Conservation (phyloP, 2,888 invertebrate species). For the Tinea semifulvella region DNA sequence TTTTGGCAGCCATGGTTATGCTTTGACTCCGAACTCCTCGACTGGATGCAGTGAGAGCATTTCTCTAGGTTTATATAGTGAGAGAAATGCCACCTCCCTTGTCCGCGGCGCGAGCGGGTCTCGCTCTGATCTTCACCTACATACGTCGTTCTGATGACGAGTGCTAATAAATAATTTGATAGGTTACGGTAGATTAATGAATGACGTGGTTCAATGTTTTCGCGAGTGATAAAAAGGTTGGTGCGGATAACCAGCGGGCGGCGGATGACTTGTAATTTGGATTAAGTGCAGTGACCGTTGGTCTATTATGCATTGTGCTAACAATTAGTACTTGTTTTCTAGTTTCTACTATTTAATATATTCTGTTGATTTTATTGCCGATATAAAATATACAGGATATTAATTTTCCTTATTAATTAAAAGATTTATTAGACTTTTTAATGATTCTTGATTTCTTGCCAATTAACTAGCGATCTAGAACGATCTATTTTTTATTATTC, state of each 20-base stretch:
- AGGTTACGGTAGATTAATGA: conserved; percentile 47
- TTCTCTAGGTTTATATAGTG: conserved; percentile 58
- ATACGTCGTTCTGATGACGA: conserved; percentile 31
- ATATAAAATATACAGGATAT: neutral
- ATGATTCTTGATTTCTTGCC: no score
- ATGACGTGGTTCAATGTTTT: conserved; percentile 22
- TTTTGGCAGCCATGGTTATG: conserved; percentile 45
- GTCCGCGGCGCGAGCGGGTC: conserved; percentile 30
- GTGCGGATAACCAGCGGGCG: conserved; percentile 8
- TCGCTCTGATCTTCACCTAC: conserved; percentile 53
- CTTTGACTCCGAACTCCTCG: conserved; percentile 29
- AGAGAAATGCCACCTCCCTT: conserved; percentile 32
- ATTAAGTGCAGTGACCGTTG: conserved; percentile 17
- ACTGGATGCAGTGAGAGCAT: conserved; percentile 61
- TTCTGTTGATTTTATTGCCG: neutral
- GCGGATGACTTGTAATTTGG: conserved; percentile 12
- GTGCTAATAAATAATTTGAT: conserved; percentile 46
- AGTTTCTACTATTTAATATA: conserved; percentile 2
- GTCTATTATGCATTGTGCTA: conserved; percentile 2
- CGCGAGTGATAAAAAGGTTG: conserved; percentile 17
- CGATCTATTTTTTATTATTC: no score
- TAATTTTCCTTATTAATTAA: neutral
- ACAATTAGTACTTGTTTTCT: neutral
- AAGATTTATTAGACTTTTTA: neutral
- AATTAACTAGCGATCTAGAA: no score